phyloP scores from a whole-genome alignment of 2,888 invertebrate species.

The Rosalia funebris region DNA sequence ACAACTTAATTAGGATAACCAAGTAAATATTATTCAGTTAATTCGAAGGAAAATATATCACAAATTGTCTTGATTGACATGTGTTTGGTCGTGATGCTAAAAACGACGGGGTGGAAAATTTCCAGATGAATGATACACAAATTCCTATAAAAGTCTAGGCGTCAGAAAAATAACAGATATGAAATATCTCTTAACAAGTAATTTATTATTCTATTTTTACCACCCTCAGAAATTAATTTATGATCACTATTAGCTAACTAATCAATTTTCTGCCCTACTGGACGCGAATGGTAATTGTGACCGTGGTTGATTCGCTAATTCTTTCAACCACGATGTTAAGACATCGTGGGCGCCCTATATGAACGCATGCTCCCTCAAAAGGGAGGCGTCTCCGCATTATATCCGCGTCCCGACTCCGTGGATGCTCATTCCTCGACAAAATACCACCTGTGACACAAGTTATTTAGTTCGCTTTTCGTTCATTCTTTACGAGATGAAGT shows the following conservation, averaged over 20 bases:
- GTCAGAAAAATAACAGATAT: not conserved
- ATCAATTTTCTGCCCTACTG: constrained; percentile 14
- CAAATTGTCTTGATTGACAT: too few relatives aligned
- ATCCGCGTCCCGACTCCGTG: constrained; percentile 54
- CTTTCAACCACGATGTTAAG: constrained; percentile 20
- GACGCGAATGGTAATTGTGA: constrained; percentile 18
- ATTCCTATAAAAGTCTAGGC: not conserved
- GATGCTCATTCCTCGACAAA: constrained; percentile 54
- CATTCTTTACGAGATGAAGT: constrained; percentile 56
- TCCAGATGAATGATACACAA: too few relatives aligned
- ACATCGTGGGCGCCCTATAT: constrained; percentile 48
- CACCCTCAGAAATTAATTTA: constrained; percentile 3
- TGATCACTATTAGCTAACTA: constrained; percentile 7
- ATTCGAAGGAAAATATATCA: too few relatives aligned
- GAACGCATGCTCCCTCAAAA: constrained; percentile 49
- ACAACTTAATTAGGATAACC: too few relatives aligned
- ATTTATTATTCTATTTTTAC: constrained; percentile 6
- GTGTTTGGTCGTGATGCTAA: too few relatives aligned
- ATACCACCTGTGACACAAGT: constrained; percentile 48
- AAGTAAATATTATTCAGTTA: too few relatives aligned
- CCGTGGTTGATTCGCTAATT: constrained; percentile 24
- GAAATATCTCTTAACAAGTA: not conserved
- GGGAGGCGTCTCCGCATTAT: constrained; percentile 56
- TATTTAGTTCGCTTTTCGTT: constrained; percentile 32
- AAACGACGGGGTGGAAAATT: too few relatives aligned